These are phyloP conservation scores for Carcharodon carcharias DNA, from an alignment of 2,797 vertebrate genomes.

Conservation along the genomic window DNA sequence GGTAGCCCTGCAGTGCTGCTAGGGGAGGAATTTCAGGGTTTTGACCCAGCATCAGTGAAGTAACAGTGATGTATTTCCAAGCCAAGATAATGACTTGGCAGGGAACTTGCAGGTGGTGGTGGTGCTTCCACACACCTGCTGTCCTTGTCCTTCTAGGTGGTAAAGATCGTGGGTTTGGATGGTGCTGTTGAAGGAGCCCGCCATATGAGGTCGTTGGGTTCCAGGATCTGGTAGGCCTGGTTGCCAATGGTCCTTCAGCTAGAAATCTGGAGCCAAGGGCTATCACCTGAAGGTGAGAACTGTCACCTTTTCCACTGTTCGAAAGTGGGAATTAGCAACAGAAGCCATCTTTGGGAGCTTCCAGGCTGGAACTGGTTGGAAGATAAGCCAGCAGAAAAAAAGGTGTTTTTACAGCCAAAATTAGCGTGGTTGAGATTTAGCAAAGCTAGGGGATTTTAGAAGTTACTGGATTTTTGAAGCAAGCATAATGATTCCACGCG, in stretches of 20 bases:
- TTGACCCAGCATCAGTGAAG: neutral
- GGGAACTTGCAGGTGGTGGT: neutral
- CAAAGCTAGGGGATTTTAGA: neutral
- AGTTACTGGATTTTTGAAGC: neutral
- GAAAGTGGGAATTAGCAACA: neutral
- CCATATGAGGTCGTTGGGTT: neutral
- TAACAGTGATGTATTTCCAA: neutral
- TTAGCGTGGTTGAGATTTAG: neutral
- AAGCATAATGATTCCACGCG: neutral
- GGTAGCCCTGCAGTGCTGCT: too few relatives aligned
- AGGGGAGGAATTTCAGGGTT: neutral
- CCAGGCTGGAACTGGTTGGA: neutral
- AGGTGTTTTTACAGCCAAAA: neutral
- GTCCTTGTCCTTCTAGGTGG: neutral
- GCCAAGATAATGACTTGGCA: neutral
- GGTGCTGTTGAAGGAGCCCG: neutral
- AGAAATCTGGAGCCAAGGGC: neutral
- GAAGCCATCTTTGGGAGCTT: neutral
- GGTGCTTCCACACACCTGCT: too few relatives aligned
- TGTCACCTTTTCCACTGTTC: neutral
- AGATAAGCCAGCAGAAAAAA: neutral
- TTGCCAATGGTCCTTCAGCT: neutral
- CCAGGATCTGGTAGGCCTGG: neutral
- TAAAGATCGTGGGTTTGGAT: neutral
- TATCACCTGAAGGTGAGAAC: neutral